Conservation (phyloP, 2,888 invertebrate species). For the Cyclophora punctaria region DNA sequence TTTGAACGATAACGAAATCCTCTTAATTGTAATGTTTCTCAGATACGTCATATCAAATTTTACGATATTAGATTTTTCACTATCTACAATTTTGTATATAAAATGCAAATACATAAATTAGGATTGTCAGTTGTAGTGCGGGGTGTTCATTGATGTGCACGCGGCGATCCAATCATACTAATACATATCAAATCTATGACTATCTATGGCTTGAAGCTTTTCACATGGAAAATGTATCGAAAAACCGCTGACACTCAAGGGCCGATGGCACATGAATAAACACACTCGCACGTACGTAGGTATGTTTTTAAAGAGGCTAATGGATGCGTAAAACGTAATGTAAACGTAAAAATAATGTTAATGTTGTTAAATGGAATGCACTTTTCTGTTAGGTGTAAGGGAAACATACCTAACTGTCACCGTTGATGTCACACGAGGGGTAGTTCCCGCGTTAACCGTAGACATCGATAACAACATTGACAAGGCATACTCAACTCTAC, state of each 20-base stretch:
- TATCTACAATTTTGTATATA: constrained; percentile 35
- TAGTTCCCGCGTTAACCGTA: no score
- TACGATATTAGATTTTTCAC: constrained; percentile 44
- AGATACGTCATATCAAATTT: constrained; percentile 61
- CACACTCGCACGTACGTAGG: constrained; percentile 10
- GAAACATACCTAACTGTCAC: constrained; percentile 8
- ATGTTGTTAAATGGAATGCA: constrained; percentile 8
- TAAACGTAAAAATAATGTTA: constrained; percentile 10
- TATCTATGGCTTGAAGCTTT: no score
- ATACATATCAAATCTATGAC: not conserved
- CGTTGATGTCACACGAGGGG: not conserved
- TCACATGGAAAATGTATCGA: no score
- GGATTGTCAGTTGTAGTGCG: no score
- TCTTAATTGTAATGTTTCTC: constrained; percentile 49
- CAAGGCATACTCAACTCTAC: no score
- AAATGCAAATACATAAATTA: constrained; percentile 18
- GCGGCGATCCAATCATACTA: constrained; percentile 6
- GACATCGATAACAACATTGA: no score
- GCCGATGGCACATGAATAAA: no score
- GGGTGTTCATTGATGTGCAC: not conserved
- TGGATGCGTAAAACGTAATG: constrained; percentile 5
- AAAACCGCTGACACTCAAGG: no score
- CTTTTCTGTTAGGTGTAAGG: constrained; percentile 9
- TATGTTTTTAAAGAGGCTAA: constrained; percentile 15
- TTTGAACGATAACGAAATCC: constrained; percentile 63